Base-by-base conservation (phyloP, 2,113 vertebrate genomes). In the Elephantulus edwardii region DNA sequence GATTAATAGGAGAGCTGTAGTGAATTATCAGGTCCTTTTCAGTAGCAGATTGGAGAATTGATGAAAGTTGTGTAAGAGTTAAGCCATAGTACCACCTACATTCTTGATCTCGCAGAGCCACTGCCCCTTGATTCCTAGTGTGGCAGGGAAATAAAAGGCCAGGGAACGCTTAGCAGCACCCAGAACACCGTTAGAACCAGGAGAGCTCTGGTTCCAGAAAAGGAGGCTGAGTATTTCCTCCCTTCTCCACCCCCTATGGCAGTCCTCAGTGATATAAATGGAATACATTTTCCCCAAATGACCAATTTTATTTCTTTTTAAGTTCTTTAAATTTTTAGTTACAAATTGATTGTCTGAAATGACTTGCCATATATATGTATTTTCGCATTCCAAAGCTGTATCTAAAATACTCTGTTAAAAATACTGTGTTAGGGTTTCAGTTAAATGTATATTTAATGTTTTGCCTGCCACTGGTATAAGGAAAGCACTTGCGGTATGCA, bases 361-460 rank as follows among this genome's bases (percentile, higher is more conserved):
- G 42, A 91, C 82, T 95, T 38, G 35, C 46, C 33, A 12, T 64
- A 26, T 48, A 28, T 35, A 33, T 46, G 54, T 79, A 54, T 38
- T 93, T 94, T 90, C 62, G 81, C 68, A 42, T 94, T 90, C 71
- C 50, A 46, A 64, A 86, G 64, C 70, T 42, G 26, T 90, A 40
- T 74, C 35, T 86, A 44, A 83, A 89, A 71, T 44, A 78, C 46
- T 42, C 11, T 42, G 16, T 54, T 74, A 68, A 44, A 83, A 89
- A 71, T 44, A 78, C 46, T 42, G 11, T 42, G 16, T 54, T 74
- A 68, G 52, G 64, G 42, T 62, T 77, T 70, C 56, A 82, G 50
- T 94, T 81, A 87, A 28, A 64, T 81, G 44, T 74, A 46, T 94
- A 68, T 86, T 93, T 83, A 89, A 76, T 79, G 40, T 92, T 89